Evolutionary conservation across 2,797 vertebrate genomes (phyloP), one percentile per base, ranked within the genome.

Genomic region (Malurus leucopterus): DNA sequence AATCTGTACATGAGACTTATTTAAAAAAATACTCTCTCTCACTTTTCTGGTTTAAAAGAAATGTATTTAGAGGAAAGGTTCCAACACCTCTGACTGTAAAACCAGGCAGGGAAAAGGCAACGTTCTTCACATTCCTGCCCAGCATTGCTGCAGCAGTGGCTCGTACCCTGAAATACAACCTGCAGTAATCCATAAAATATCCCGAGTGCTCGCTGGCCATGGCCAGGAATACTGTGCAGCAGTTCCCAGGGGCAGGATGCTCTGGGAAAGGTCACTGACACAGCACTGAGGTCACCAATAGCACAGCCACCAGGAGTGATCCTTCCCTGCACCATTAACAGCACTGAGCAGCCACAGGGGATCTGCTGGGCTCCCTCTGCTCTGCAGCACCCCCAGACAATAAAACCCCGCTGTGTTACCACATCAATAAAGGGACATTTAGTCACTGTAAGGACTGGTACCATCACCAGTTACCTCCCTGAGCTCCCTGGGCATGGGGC

Each of bases 141-240:
- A 12, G 29, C 86, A 73, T 86, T 67, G 92, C 93, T 79, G 81
- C 47, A 23, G 20, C 7, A 65, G 13, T 38, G 11, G 21, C 84
- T 91, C 90, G 61, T 79, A 68, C 22, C 88, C 93, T 86, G 94
- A 93, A 94, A 94, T 82, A 88, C 75, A 78, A 63, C 21, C 93
- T 61, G 68, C 81, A 63, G 3, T 2, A 81, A 63, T 22, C 84
- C 78, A 74, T 76, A 55, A 91, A 92, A 90, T 69, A 93, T 68
- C 68, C 38, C 81, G 71, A 4, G 34, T 49, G 8, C 68, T 47
- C 0, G 0, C 44, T 71, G 15, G 30, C 7, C 10, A 1, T 30
- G 40, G 68, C 65, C 86, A 71, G 70, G 34, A 79, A 57, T 61
- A 21, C 40, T 79, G 29, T 49, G 75, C 55, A 86, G 91, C 62